Conservation (phyloP, 2,888 invertebrate genomes). For the Dromius quadrimaculatus region DNA sequence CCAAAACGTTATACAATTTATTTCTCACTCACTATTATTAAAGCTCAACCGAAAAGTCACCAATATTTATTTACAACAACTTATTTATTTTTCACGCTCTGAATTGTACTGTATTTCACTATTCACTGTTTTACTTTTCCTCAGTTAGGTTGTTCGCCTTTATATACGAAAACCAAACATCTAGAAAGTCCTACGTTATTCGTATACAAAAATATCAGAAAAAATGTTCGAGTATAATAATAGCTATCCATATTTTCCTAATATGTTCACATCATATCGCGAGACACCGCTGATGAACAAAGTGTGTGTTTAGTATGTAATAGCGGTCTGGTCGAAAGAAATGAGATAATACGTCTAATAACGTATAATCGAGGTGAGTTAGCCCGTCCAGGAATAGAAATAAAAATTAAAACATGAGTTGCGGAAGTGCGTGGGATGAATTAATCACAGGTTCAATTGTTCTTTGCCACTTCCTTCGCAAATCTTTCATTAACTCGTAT, state of each 20-base stretch:
- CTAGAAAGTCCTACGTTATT: no score
- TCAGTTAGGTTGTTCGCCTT: no score
- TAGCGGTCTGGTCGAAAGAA: constrained; percentile 20
- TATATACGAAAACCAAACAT: no score
- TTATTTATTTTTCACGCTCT: no score
- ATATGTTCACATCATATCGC: neutral
- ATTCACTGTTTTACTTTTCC: no score
- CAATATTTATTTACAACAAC: no score
- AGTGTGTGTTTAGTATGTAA: constrained; percentile 12
- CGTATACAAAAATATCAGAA: no score
- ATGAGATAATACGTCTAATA: constrained; percentile 28
- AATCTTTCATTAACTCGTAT: neutral
- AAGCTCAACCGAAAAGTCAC: no score
- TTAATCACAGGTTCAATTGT: constrained; percentile 29
- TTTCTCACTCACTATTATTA: no score
- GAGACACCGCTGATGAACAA: constrained; percentile 7
- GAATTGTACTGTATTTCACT: no score
- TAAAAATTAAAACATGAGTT: neutral
- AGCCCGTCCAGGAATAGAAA: constrained; percentile 21
- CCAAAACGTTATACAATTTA: no score
- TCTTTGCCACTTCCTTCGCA: constrained; percentile 3
- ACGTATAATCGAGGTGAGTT: neutral
- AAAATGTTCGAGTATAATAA: no score
- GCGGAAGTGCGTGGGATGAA: constrained; percentile 26
- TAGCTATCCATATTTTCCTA: neutral